phyloP scores from a whole-genome alignment of 2,797 vertebrate species.

The Notamacropus eugenii region DNA sequence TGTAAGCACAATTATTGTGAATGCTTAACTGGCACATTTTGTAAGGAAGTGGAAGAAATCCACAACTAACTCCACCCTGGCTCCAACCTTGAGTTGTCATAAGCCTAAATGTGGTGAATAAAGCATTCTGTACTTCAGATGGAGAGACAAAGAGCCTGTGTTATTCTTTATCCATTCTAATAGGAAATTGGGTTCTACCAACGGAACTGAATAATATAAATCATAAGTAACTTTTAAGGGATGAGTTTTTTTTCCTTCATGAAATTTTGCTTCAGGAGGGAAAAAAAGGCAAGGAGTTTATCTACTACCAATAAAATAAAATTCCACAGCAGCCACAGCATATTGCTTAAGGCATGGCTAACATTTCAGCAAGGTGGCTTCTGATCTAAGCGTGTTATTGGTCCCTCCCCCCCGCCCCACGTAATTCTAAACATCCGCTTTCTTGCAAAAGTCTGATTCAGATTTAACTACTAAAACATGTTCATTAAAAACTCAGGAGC shows the following conservation, averaged over 20 bases:
- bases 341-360: constrained; percentile 14
- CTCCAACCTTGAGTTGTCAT: constrained; percentile 74
- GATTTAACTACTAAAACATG: constrained; percentile 29
- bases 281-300: constrained; percentile 56
- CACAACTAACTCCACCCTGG: constrained; percentile 33
- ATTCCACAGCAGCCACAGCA: constrained; percentile 14
- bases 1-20: constrained; percentile 16
- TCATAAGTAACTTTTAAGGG: constrained; percentile 54
- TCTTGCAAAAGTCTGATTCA: constrained; percentile 67
- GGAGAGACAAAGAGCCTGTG: constrained; percentile 87
- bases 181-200: constrained; percentile 84
- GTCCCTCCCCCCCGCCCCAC: constrained; percentile 19
- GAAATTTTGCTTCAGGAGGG: constrained; percentile 4
- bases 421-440: constrained; percentile 39
- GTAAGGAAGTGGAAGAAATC: constrained; percentile 66
- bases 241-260: constrained; percentile 47
- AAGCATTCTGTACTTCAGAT: constrained; percentile 85
- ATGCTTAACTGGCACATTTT: constrained; percentile 36
- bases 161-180: constrained; percentile 87
- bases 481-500: constrained; percentile 42
- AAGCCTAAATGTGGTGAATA: constrained; percentile 89
- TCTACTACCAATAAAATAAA: neutral
- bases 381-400: neutral
- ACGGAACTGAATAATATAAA: constrained; percentile 81
- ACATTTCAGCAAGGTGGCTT: constrained; percentile 35